Conservation (phyloP, 2,113 vertebrate species). For the Erinaceus europaeus region DNA sequence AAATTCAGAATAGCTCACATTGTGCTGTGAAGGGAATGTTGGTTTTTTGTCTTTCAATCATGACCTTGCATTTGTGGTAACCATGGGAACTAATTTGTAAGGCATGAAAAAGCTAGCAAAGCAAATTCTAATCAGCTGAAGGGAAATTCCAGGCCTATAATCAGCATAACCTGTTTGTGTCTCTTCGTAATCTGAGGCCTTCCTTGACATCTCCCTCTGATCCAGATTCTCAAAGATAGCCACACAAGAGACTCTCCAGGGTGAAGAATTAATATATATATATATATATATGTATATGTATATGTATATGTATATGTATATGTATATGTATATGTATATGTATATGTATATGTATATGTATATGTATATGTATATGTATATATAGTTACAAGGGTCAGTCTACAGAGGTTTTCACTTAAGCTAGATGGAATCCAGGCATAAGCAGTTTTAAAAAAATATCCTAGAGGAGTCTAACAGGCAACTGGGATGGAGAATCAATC, state of each 20-base stretch:
- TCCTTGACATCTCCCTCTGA: conserved; percentile 39
- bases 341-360: no score
- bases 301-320: no score
- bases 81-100: conserved; percentile 47
- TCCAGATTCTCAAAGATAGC: conserved; percentile 17
- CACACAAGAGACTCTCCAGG: not conserved
- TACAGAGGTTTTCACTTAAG: conserved; percentile 25
- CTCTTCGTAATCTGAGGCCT: conserved; percentile 50
- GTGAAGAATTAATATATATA: not conserved
- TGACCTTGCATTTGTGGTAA: conserved; percentile 45
- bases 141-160: conserved; percentile 20
- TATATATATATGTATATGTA: no score
- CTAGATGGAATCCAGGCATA: not conserved
- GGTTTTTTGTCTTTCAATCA: conserved; percentile 56
- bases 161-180: conserved; percentile 10
- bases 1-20: conserved; percentile 46
- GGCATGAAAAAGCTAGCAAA: conserved; percentile 30
- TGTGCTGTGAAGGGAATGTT: conserved; percentile 50
- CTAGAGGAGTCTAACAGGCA: not conserved
- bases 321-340: no score
- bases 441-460: not conserved
- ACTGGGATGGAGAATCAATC: not conserved
- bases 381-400: not conserved
- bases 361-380: no score
- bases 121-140: conserved; percentile 39